These are phyloP conservation scores for Idaea biselata DNA, from an alignment of 2,888 invertebrate genomes.

Conservation along the genomic window DNA sequence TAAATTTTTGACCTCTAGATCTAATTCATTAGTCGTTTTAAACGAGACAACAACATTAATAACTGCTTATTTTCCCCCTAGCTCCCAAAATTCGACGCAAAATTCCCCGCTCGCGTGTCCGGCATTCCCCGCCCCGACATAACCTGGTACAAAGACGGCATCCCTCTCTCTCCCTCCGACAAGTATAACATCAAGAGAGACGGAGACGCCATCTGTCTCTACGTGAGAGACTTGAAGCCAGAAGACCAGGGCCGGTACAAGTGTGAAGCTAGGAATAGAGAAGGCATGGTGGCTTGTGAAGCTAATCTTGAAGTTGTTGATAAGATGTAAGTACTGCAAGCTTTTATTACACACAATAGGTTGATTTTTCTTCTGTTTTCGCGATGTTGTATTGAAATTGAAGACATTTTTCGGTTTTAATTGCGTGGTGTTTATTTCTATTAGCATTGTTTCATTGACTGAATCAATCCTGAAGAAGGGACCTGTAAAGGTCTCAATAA, in stretches of 20 bases:
- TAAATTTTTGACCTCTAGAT: too few species aligned
- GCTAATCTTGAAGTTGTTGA: conserved; percentile 89
- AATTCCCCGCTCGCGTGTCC: conserved; percentile 89
- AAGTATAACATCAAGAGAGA: conserved; percentile 89
- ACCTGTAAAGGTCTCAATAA: too few species aligned
- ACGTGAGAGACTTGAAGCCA: conserved; percentile 84
- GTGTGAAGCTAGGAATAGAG: conserved; percentile 89
- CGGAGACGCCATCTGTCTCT: conserved; percentile 89
- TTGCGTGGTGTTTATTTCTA: too few species aligned
- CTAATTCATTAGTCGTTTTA: background rate
- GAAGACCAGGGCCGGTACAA: conserved; percentile 88
- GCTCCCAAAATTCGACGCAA: conserved; percentile 89
- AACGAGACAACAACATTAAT: background rate
- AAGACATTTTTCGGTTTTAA: too few species aligned
- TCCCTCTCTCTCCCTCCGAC: conserved; percentile 83
- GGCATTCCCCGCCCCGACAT: conserved; percentile 93
- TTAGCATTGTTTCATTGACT: too few species aligned
- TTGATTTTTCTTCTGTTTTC: too few species aligned
- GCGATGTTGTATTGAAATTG: too few species aligned
- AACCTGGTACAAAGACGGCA: conserved; percentile 92
- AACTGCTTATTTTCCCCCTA: conserved; percentile 40
- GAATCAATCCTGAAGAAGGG: too few species aligned
- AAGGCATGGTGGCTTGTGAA: conserved; percentile 88
- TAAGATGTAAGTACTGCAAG: conserved; percentile 84
- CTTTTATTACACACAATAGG: background rate